A percentile compares a stretch with the other conserved stretches of the same genome.
phyloP scores from a whole-genome alignment of 2,888 invertebrate genomes.

The Drosophila seclusa region DNA sequence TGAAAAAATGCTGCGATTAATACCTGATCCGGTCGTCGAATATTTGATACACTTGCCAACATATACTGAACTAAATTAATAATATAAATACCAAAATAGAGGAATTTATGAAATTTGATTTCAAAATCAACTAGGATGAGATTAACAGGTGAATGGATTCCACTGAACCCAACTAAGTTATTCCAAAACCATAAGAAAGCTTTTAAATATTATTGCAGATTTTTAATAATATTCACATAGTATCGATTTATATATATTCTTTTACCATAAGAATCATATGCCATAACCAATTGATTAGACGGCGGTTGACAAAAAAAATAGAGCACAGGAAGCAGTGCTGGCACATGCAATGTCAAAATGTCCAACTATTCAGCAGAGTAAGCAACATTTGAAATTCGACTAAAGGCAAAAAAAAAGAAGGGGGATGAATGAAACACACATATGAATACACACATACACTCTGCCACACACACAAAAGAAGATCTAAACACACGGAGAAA shows the following conservation, averaged over 20 bases:
- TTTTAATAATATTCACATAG: not conserved
- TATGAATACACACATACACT: not conserved
- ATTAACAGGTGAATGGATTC: not conserved
- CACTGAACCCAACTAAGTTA: not conserved
- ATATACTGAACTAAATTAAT: not conserved
- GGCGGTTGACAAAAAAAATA: slow-evolving; percentile 2
- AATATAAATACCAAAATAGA: not conserved
- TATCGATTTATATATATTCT: not conserved
- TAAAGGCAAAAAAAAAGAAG: slow-evolving; percentile 51
- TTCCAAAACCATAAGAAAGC: not conserved
- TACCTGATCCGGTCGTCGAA: not conserved
- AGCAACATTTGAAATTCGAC: slow-evolving; percentile 80
- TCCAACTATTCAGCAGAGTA: slow-evolving; percentile 72
- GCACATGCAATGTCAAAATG: slow-evolving; percentile 54
- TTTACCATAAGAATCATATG: not conserved
- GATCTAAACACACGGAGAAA: slow-evolving; percentile 58
- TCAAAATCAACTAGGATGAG: not conserved
- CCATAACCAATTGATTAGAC: not conserved
- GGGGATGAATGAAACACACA: not conserved
- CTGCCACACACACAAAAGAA: slow-evolving; percentile 8
- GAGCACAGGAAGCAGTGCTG: slow-evolving; percentile 28
- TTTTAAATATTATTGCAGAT: not conserved
- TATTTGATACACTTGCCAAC: not conserved
- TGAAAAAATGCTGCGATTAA: not conserved
- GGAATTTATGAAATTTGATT: no score